These are phyloP conservation scores for Motacilla tschutschensis DNA, from an alignment of 2,113 vertebrate species.

Conservation along the genomic window DNA sequence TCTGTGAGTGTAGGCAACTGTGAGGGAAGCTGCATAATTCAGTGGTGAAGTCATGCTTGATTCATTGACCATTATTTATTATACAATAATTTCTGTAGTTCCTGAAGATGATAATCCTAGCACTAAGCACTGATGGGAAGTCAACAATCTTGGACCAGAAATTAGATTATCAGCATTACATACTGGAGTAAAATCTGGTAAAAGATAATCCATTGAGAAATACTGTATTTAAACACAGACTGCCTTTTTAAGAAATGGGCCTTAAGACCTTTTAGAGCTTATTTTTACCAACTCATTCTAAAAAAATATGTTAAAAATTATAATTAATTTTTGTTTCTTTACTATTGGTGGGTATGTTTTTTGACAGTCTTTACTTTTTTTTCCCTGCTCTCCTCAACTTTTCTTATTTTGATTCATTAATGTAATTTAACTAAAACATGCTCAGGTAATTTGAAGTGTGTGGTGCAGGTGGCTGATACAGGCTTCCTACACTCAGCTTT, in stretches of 20 bases:
- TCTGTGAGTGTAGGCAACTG: neutral
- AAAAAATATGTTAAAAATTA: neutral
- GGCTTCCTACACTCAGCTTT: neutral
- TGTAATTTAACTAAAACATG: neutral
- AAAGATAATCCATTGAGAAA: neutral
- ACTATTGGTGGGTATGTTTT: neutral
- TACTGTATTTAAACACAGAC: neutral
- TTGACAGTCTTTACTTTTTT: neutral
- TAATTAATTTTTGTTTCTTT: neutral
- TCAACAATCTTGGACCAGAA: neutral
- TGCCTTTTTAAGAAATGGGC: neutral
- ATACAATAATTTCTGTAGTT: neutral
- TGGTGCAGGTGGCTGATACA: neutral
- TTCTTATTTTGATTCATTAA: neutral
- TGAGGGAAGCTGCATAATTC: slow-evolving; percentile 5
- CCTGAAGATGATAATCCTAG: neutral
- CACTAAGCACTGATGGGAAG: neutral
- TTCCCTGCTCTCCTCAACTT: neutral
- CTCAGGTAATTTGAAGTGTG: neutral
- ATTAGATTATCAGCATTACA: neutral
- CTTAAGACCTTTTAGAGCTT: neutral
- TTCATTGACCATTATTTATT: neutral
- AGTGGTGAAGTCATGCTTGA: slow-evolving; percentile 8
- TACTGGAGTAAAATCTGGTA: neutral
- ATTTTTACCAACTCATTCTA: neutral